Percentiles rank a stretch among this genome's conserved stretches.
phyloP scores from a whole-genome alignment of 2,113 vertebrate genomes.

The Rhinolophus ferrumequinum region DNA sequence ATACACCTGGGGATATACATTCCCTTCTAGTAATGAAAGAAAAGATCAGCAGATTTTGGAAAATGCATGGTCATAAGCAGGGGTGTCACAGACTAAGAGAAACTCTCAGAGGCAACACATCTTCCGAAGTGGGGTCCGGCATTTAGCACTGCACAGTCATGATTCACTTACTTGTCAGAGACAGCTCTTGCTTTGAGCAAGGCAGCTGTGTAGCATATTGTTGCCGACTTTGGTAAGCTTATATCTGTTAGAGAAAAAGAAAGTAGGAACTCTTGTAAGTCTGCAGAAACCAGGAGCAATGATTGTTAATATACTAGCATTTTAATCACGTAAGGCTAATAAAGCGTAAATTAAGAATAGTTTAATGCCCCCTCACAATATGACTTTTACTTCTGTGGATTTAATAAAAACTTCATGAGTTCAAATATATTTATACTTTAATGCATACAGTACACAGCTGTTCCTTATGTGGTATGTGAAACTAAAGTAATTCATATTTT shows the following conservation, averaged over 20 bases:
- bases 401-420: slow-evolving; percentile 83
- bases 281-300: slow-evolving; percentile 36
- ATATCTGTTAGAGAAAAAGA: slow-evolving; percentile 92
- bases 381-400: slow-evolving; percentile 82
- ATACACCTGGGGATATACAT: not conserved
- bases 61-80: slow-evolving; percentile 76
- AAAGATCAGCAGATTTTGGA: slow-evolving; percentile 71
- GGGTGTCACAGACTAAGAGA: slow-evolving; percentile 57
- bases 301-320: slow-evolving; percentile 43
- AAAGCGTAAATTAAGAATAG: slow-evolving; percentile 32
- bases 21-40: slow-evolving; percentile 62
- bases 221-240: slow-evolving; percentile 99
- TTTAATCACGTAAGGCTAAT: slow-evolving; percentile 1
- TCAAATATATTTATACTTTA: not conserved
- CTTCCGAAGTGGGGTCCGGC: slow-evolving; percentile 3
- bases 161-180: slow-evolving; percentile 98
- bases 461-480: not conserved
- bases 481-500: slow-evolving; percentile 21
- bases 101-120: slow-evolving; percentile 63
- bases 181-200: slow-evolving; percentile 99
- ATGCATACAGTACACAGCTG: not conserved
- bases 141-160: slow-evolving; percentile 62
- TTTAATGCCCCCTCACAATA: slow-evolving; percentile 58
- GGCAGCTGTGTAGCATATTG: slow-evolving; percentile 99
- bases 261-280: slow-evolving; percentile 65